These are phyloP conservation scores for Achatina immaculata DNA, from an alignment of 1,140 invertebrate genomes.

Conservation along the genomic window DNA sequence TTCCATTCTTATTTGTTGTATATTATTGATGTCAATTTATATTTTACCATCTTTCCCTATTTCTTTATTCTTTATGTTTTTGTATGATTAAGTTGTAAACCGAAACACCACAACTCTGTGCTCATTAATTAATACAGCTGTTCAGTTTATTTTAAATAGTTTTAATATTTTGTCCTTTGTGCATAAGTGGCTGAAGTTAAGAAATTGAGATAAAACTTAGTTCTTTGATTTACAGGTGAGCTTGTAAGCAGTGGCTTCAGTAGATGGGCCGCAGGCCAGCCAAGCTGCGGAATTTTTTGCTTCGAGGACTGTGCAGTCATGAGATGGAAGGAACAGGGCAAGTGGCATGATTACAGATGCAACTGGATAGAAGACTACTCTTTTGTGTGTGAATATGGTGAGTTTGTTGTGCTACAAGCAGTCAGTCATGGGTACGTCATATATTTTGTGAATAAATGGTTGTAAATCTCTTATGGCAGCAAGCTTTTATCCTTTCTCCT, in stretches of 20 bases:
- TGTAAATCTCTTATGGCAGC: neutral
- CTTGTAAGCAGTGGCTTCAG: constrained; percentile 34
- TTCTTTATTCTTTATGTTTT: no score
- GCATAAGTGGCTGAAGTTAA: no score
- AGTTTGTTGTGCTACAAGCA: constrained; percentile 1
- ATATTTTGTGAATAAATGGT: neutral
- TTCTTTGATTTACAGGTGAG: constrained; percentile 32
- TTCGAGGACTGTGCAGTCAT: constrained; percentile 47
- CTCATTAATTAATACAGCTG: no score
- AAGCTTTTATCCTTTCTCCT: neutral
- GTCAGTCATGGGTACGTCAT: neutral
- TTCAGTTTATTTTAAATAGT: no score
- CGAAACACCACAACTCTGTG: no score
- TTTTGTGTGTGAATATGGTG: constrained; percentile 50
- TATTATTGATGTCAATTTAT: no score
- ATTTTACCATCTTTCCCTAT: no score
- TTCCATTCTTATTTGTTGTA: no score
- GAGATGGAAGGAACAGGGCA: constrained; percentile 40
- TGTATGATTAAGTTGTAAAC: no score
- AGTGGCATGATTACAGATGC: constrained; percentile 50
- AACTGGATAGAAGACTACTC: constrained; percentile 39
- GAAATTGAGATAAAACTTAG: no score
- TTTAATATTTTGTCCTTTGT: no score
- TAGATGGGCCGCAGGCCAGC: constrained; percentile 43
- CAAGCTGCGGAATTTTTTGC: constrained; percentile 37